Evolutionary conservation across 2,888 invertebrate genomes (phyloP), one percentile per base, ranked within the genome.

Genomic region (Periphyllus acericola): DNA sequence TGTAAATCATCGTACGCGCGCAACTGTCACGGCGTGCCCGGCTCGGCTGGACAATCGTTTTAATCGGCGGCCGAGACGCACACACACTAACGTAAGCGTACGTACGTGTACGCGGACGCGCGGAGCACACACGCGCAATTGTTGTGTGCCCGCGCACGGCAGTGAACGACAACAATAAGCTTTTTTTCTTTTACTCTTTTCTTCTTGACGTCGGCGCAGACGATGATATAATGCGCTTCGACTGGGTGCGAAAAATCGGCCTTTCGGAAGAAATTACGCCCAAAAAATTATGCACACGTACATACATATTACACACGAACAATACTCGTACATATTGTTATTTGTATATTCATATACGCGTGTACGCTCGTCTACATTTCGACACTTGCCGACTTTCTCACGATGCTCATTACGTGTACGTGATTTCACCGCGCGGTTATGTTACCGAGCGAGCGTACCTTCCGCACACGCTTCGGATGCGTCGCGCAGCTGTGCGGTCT

Each of bases 1-100:
- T 71, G 85, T 85, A 85, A 78, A 85, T 85, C 85, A 85, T 85
- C 78, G 32, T 78, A 55, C 36, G 52, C 74, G 66, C 60, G 52
- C 82, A 83, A 78, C 85, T 85, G 85, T 85, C 85, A 85, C 78
- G 52, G 68, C 52, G 29, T 36, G 75, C 52, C 79, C 34, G 55
- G n/a, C 40, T 29, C 34, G 75, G 14, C 60, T n/a, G 60, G 78
- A 78, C 85, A 85, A 85, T 85, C 75, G 84, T 76, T 76, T 55
- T 68, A 76, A 76, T 66, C 66, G 32, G 34, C 68, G 40, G 60
- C 79, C 29, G 21, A 79, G 55, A 60, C 55, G 32, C n/a, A 29
- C 71, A 29, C 29, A 14, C 71, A 11, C 32, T 32, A 11, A 11
- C 32, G 34, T 74, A n/a, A n/a, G 3, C 25, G 78, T 60, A 66